Percentiles rank a stretch among this genome's conserved stretches.
These are phyloP conservation scores for Hemitrygon akajei DNA, from an alignment of 2,797 vertebrate species.

Conservation along the genomic window DNA sequence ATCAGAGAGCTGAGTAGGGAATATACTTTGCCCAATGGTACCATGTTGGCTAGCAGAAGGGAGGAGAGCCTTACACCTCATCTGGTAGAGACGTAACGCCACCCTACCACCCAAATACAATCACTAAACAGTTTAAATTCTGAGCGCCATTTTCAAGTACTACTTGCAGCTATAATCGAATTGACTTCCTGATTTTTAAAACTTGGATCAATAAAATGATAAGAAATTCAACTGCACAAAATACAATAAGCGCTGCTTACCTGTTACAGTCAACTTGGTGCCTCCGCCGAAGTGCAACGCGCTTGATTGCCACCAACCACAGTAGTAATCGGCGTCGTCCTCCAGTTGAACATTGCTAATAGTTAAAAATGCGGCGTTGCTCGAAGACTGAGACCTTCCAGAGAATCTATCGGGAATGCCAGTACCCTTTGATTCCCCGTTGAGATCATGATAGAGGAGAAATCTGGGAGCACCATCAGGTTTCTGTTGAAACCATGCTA, in stretches of 20 bases:
- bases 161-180: background rate
- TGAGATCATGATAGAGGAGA: background rate
- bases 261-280: background rate
- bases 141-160: background rate
- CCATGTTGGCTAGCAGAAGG: too few relatives aligned
- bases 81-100: too few relatives aligned
- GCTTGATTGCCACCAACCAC: background rate
- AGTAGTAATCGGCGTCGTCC: background rate
- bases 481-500: slow-evolving; percentile 11
- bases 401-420: slow-evolving; percentile 11
- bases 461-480: background rate
- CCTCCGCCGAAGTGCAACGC: background rate
- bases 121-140: background rate
- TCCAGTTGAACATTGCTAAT: background rate
- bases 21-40: too few relatives aligned
- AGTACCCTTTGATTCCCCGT: background rate
- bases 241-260: background rate
- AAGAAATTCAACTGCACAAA: background rate
- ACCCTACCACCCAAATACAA: too few relatives aligned
- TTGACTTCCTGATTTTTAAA: background rate
- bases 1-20: too few relatives aligned
- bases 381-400: background rate
- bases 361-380: background rate
- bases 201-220: background rate
- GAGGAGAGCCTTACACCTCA: too few relatives aligned